A percentile compares a stretch with the other conserved stretches of the same genome.
These are phyloP conservation scores for Plemyria rubiginata DNA, from an alignment of 2,888 invertebrate genomes.

Conservation along the genomic window DNA sequence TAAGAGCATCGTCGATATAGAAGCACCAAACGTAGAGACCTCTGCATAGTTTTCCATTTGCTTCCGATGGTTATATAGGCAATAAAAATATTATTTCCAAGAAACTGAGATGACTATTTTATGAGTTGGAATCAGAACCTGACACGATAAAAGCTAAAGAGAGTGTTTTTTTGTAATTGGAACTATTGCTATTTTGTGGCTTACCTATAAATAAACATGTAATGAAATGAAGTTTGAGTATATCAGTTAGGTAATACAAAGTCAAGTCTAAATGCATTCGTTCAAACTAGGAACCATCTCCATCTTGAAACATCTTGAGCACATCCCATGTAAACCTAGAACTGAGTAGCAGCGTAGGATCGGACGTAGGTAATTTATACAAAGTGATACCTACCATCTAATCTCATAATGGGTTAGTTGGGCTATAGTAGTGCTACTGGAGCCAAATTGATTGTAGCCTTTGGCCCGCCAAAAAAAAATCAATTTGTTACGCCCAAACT, in stretches of 20 bases:
- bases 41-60: constrained; percentile 28
- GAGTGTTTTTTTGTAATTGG: constrained; percentile 6
- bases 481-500: constrained; percentile 39
- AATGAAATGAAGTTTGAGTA: too few relatives aligned
- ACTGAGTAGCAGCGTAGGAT: constrained; percentile 22
- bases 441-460: too few relatives aligned
- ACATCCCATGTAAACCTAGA: not conserved
- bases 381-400: constrained; percentile 43
- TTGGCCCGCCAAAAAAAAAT: constrained; percentile 41
- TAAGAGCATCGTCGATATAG: constrained; percentile 27
- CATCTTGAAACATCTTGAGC: too few relatives aligned
- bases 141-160: constrained; percentile 14
- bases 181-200: not conserved
- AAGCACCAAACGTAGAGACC: constrained; percentile 35
- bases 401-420: constrained; percentile 40
- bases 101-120: constrained; percentile 16
- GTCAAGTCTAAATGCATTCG: too few relatives aligned
- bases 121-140: constrained; percentile 14
- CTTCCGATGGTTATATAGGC: constrained; percentile 5
- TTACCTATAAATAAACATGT: too few relatives aligned
- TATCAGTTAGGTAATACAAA: too few relatives aligned
- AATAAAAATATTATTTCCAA: constrained; percentile 21
- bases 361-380: constrained; percentile 39
- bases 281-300: too few relatives aligned
- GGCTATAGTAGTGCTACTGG: constrained; percentile 28